phyloP scores from a whole-genome alignment of 2,888 invertebrate genomes.

The Acronicta leporina region DNA sequence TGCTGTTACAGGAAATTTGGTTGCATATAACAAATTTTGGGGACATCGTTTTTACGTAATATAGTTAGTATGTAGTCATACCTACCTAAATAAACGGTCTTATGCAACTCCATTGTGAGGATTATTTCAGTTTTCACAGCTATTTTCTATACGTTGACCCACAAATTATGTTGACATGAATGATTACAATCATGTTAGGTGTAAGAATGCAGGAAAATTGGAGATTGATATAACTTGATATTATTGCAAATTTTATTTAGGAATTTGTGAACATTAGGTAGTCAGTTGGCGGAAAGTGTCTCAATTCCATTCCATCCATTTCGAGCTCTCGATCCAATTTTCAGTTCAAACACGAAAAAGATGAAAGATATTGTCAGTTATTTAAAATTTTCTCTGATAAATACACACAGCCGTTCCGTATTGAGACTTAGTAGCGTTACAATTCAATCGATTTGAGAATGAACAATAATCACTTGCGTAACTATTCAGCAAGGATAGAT shows the following conservation, averaged over 20 bases:
- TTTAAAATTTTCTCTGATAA: no score
- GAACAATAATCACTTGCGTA: no score
- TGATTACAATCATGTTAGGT: neutral
- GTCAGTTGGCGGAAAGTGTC: conserved; percentile 8
- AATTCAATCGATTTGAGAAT: no score
- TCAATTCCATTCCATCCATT: conserved; percentile 3
- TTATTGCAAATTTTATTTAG: neutral
- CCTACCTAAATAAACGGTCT: conserved; percentile 7
- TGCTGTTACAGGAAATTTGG: neutral
- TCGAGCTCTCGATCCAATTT: neutral
- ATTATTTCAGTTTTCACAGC: conserved; percentile 19
- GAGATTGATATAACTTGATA: neutral
- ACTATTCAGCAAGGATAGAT: neutral
- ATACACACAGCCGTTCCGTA: no score
- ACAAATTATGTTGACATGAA: conserved; percentile 29
- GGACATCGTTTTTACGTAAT: conserved; percentile 8
- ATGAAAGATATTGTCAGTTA: no score
- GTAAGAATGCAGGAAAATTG: neutral
- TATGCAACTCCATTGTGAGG: conserved; percentile 33
- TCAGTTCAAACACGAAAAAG: no score
- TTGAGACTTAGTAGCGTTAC: no score
- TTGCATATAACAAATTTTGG: neutral
- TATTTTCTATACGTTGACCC: conserved; percentile 29
- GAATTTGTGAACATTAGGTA: neutral
- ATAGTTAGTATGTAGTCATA: conserved; percentile 14